Base-by-base conservation (phyloP, 2,888 invertebrate genomes). In the Hofmannophila pseudospretella region DNA sequence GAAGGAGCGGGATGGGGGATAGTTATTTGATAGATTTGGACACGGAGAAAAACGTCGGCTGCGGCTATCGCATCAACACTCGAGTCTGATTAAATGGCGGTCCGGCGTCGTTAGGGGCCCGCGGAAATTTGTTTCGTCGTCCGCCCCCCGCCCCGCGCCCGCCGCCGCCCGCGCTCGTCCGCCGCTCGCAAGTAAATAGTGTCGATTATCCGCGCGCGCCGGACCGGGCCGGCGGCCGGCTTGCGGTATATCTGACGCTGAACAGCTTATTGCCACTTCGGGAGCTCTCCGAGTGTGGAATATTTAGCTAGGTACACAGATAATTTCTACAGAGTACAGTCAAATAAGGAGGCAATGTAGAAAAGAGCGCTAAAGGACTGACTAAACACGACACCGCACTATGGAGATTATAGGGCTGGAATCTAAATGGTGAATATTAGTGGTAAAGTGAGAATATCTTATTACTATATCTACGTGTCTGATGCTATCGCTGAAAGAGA, bases 11-110 rank as follows among this genome's bases (percentile, higher is more conserved):
- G 37, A 30, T 20, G 34, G 32, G 39, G 38, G 41, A 38, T n/a
- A n/a, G 19, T 32, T 36, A 38, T 64, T 50, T 67, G 67, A 70
- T 72, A 71, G 71, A 72, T 74, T 72, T 55, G 48, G 60, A 59
- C 58, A 16, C 45, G 54, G 45, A 44, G 61, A 58, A 54, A 54
- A 58, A 55, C 53, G 54, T 53, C 45, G 56, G 33, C 16, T 54
- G 65, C 41, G 58, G 68, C 60, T 47, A 65, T 66, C 66, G 59
- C 67, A 73, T 78, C 77, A 70, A 67, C 76, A 67, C 76, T 74
- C 59, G 68, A 65, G 67, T 54, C 74, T 77, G 78, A 80, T 80
- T 79, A 78, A 78, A 80, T 70, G 72, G 55, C 74, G 68, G 69
- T 63, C 63, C 59, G 54, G 38, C 51, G 56, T 68, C 68, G 77